These are phyloP conservation scores for Ormyrus thymus DNA, from an alignment of 2,888 invertebrate genomes.

Conservation along the genomic window DNA sequence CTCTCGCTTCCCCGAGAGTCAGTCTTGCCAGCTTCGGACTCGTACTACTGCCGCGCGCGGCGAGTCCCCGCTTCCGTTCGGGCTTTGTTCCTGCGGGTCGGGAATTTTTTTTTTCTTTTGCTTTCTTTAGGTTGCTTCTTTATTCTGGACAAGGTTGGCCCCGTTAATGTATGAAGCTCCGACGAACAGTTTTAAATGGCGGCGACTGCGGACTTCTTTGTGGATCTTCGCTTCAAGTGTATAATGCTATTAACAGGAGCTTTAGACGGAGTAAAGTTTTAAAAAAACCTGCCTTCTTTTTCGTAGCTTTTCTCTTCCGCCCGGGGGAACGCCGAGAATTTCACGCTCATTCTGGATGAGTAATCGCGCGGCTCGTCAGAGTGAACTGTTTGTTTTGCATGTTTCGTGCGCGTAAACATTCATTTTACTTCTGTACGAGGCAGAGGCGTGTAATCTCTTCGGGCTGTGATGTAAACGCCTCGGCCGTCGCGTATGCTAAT, in stretches of 20 bases:
- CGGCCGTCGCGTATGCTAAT: neutral
- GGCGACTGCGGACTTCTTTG: no score
- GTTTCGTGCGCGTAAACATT: constrained; percentile 12
- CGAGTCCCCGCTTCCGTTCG: neutral
- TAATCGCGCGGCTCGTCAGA: constrained; percentile 8
- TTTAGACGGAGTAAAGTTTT: no score
- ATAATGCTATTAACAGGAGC: no score
- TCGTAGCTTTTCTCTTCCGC: constrained; percentile 8
- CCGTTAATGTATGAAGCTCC: no score
- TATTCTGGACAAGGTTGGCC: no score
- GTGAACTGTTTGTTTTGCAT: constrained; percentile 20
- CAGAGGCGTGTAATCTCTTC: neutral
- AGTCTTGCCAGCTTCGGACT: constrained; percentile 30
- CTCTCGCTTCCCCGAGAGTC: neutral
- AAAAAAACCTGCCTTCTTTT: neutral
- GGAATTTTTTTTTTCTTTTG: neutral
- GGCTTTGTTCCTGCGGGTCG: neutral
- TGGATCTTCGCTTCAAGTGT: no score
- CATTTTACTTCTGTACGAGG: neutral
- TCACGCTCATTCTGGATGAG: constrained; percentile 12
- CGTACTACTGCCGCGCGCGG: constrained; percentile 29
- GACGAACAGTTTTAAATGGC: no score
- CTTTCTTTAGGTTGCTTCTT: no score
- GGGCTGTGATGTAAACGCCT: neutral
- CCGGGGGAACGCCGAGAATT: neutral